Percentiles rank a stretch among this genome's conserved stretches.
These are phyloP conservation scores for Jaculus jaculus DNA, from an alignment of 2,113 vertebrate species.

Conservation along the genomic window DNA sequence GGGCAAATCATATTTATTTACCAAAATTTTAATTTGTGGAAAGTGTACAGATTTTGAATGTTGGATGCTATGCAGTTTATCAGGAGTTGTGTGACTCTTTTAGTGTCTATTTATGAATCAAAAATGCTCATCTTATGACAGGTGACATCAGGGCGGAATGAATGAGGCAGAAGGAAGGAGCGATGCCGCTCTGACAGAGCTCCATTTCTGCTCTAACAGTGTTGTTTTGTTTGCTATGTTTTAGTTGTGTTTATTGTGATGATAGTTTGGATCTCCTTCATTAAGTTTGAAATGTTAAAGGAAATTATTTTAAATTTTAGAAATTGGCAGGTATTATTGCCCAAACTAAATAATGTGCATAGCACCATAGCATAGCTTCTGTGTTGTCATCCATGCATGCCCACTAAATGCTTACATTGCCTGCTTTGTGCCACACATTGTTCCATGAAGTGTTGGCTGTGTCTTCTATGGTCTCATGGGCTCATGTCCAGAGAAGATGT, in stretches of 20 bases:
- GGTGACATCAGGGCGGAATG: fast-evolving
- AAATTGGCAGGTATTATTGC: background rate
- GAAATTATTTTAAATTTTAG: background rate
- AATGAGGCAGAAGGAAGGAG: background rate
- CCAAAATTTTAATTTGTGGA: background rate
- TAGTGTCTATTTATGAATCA: background rate
- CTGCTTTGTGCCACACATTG: background rate
- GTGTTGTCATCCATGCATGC: too few relatives aligned
- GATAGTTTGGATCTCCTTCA: too few relatives aligned
- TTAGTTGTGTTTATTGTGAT: too few relatives aligned
- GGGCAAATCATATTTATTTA: too few relatives aligned
- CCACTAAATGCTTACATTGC: background rate
- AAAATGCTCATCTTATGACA: background rate
- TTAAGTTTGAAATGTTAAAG: background rate
- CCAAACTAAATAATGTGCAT: background rate
- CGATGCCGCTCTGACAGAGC: background rate
- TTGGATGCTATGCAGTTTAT: too few relatives aligned
- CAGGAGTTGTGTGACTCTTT: background rate
- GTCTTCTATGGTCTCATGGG: background rate
- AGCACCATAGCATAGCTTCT: background rate
- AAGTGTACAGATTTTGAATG: background rate
- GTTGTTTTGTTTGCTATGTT: background rate
- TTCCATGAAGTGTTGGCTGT: too few relatives aligned
- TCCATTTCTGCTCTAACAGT: background rate
- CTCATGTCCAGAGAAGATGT: background rate